Conservation (phyloP, 2,113 vertebrate species). For the Phocoena sinus region DNA sequence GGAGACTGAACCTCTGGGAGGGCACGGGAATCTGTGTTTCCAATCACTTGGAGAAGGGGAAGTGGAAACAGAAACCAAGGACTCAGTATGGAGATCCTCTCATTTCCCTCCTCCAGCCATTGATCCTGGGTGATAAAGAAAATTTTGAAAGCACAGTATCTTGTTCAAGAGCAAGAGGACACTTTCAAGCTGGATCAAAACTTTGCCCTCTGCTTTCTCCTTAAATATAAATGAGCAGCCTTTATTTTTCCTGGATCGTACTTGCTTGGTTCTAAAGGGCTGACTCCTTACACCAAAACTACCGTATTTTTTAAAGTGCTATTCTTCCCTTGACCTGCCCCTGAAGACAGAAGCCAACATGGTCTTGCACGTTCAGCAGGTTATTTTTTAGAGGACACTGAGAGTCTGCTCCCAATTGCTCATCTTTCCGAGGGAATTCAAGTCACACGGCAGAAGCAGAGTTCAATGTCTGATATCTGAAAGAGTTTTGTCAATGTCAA, state of each 20-base stretch:
- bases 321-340: background rate
- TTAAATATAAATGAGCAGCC: slow-evolving; percentile 10
- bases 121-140: background rate
- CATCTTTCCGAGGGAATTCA: slow-evolving; percentile 6
- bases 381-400: background rate
- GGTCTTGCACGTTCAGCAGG: background rate
- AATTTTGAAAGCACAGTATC: background rate
- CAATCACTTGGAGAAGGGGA: background rate
- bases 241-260: background rate
- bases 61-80: background rate
- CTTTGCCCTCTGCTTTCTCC: background rate
- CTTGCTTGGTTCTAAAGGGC: background rate
- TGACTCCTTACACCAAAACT: background rate
- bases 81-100: background rate
- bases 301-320: background rate
- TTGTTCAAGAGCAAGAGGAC: background rate
- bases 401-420: background rate
- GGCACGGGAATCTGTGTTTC: background rate
- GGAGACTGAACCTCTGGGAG: background rate
- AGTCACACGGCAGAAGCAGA: background rate
- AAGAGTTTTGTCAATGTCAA: slow-evolving; percentile 30
- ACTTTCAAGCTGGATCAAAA: background rate
- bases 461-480: background rate
- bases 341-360: background rate
- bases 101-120: background rate